These are phyloP conservation scores for Nephrotoma guestfalica DNA, from an alignment of 2,888 invertebrate species.

Conservation along the genomic window DNA sequence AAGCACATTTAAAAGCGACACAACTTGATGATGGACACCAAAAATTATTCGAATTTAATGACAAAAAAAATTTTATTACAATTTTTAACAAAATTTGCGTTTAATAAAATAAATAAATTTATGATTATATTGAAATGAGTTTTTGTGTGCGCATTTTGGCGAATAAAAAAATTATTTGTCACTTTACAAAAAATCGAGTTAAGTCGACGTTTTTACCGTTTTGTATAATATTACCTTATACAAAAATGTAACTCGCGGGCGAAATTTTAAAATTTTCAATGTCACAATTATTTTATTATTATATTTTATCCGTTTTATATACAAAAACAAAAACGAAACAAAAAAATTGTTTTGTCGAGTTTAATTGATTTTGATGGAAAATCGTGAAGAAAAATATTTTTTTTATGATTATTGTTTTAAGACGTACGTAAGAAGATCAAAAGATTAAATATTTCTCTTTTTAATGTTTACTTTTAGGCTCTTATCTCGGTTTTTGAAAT, in stretches of 20 bases:
- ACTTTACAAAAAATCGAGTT: neutral
- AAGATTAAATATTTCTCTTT: neutral
- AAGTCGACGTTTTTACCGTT: slow-evolving; percentile 1
- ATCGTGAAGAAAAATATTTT: neutral
- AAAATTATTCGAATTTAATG: neutral
- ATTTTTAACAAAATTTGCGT: neutral
- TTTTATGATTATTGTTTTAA: neutral
- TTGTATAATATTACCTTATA: neutral
- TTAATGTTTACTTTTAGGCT: neutral
- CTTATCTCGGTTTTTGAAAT: neutral
- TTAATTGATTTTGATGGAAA: slow-evolving; percentile 1
- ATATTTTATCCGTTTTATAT: neutral
- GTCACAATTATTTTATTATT: neutral
- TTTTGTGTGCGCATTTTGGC: neutral
- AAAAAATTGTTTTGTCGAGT: neutral
- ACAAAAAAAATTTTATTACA: neutral
- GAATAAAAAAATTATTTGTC: neutral
- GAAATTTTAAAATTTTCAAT: neutral
- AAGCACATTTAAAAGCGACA: neutral
- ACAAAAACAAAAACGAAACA: neutral
- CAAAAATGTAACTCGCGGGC: neutral
- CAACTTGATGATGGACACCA: neutral
- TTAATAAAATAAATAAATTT: neutral
- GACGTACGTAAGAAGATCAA: neutral
- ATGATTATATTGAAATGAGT: neutral